Base-by-base conservation (phyloP, 2,797 vertebrate species). In the Myripristis jacobus region DNA sequence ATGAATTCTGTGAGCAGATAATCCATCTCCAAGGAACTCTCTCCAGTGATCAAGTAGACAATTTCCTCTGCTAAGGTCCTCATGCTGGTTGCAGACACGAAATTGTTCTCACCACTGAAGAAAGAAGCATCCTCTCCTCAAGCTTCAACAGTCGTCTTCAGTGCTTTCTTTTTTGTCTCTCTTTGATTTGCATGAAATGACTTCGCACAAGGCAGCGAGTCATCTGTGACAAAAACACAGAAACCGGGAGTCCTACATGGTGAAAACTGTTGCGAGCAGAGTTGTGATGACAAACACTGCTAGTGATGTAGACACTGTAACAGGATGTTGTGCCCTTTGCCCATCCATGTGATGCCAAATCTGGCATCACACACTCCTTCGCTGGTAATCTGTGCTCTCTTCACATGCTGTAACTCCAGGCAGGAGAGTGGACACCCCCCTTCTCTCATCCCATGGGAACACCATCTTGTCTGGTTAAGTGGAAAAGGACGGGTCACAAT, bases 401-500 rank as follows among this genome's bases (percentile, higher is more conserved):
- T 74, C 58, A 24, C 58, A 66, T 24, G 67, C 58, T 52, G 48
- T 4, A 7, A 19, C 52, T 81, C 76, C 85, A 83, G 88, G 82
- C 85, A 75, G 84, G 60, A 68, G 80, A 76, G 36, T 13, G 15
- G 24, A 52, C 36, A 29, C 48, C 53, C 36, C 22, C 61, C n/a
- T 54, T 50, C 41, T 60, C 57, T 72, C 55, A 69, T 78, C 77
- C 62, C 66, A 59, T 38, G 31, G 77, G 74, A 75, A 31, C 75
- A 79, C 66, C 80, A 69, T 73, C 79, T 79, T 52, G 74, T 80
- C 71, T 68, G 44, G 68, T 63, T 21, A 41, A 77, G 75, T 52
- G 82, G 58, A 51, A 79, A 77, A 73, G 48, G 64, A 64, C 31
- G 11, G 70, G 72, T 81, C 83, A 88, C 76, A 87, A 80, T 77